Percentiles rank a stretch among this genome's conserved stretches.
These are phyloP conservation scores for Ailurus styani DNA, from an alignment of 2,113 vertebrate species.

Conservation along the genomic window DNA sequence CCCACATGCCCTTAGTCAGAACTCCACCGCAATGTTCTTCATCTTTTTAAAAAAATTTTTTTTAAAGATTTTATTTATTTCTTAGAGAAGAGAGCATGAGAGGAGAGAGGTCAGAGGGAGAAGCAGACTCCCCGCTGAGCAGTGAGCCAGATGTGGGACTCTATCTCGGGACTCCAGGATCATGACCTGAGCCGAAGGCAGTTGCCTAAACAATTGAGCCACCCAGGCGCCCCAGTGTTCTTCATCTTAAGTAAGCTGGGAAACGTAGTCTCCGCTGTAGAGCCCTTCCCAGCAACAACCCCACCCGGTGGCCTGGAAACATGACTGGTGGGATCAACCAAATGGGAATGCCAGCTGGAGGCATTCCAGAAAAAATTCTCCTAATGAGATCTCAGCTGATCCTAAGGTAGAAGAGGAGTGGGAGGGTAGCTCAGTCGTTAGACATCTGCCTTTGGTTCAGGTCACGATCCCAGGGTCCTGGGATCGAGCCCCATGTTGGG, in stretches of 20 bases:
- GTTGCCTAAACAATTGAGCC: no score
- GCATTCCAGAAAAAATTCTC: neutral
- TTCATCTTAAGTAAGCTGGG: neutral
- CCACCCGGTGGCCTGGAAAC: neutral
- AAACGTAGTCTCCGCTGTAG: neutral
- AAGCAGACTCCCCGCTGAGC: no score
- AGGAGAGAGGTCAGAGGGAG: no score
- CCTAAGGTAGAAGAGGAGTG: neutral
- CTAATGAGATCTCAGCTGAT: neutral
- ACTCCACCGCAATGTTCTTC: neutral
- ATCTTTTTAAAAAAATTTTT: no score
- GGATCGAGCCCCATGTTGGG: neutral
- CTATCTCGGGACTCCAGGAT: no score
- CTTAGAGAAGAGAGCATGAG: no score
- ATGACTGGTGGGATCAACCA: neutral
- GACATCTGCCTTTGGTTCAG: neutral
- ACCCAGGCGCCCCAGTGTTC: no score
- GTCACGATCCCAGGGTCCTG: neutral
- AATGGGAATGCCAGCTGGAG: neutral
- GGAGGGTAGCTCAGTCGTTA: neutral
- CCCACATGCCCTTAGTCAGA: neutral
- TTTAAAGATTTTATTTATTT: no score
- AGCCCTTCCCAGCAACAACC: neutral
- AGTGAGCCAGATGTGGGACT: no score
- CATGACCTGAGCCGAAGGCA: no score